Percentiles rank a stretch among this genome's conserved stretches.
Conservation (phyloP, 1,140 invertebrate genomes). For the Lucilia cuprina region DNA sequence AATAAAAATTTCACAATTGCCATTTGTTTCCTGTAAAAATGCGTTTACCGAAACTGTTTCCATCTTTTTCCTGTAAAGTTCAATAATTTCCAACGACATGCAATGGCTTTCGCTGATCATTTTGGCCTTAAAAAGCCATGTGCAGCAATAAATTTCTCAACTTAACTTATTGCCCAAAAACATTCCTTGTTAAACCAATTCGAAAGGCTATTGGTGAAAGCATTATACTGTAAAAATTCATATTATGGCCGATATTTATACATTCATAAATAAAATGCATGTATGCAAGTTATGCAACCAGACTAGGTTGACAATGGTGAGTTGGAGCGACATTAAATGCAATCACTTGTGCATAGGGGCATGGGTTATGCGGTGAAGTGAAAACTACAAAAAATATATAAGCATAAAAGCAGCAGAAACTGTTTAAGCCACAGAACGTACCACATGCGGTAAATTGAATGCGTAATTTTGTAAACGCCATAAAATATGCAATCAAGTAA, state of each 20-base stretch:
- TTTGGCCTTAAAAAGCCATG: constrained; percentile 13
- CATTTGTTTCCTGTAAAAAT: neutral
- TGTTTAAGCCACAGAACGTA: neutral
- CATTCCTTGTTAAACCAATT: neutral
- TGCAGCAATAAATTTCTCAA: constrained; percentile 11
- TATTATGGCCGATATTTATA: neutral
- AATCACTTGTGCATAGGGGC: neutral
- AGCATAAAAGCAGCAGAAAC: neutral
- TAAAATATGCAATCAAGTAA: constrained; percentile 36
- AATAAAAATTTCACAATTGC: neutral
- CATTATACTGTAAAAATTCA: neutral
- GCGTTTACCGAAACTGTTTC: neutral
- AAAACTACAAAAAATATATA: neutral
- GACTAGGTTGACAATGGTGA: neutral
- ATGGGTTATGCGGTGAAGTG: neutral
- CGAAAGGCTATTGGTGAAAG: neutral
- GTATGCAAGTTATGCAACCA: neutral
- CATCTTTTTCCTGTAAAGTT: neutral
- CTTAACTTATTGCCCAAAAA: constrained; percentile 5
- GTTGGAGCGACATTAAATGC: neutral
- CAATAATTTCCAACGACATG: neutral
- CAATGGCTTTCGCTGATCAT: neutral
- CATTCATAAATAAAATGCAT: neutral
- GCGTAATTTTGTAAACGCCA: constrained; percentile 33
- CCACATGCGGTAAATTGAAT: constrained; percentile 26